Evolutionary conservation across 2,888 invertebrate genomes (phyloP).

Genomic region (Prosapia bicincta): DNA sequence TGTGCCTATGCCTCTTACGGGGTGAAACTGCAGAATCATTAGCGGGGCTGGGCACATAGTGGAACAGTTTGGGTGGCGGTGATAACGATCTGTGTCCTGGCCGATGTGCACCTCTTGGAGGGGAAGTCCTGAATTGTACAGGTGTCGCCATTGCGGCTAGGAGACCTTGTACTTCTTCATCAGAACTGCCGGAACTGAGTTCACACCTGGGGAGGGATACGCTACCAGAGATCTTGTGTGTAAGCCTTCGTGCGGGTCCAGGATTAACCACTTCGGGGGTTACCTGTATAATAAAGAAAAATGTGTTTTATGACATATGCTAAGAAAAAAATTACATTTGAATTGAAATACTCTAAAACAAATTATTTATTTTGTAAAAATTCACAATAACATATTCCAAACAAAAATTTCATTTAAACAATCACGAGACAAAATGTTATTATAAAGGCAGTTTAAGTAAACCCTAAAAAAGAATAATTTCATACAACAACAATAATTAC

Average conservation of each 20-base stretch:
- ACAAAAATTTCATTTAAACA: too few species aligned
- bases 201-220: conserved; percentile 12
- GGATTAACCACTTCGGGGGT: conserved; percentile 27
- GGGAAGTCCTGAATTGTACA: conserved; percentile 87
- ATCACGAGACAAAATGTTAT: too few species aligned
- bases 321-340: too few species aligned
- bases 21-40: conserved; percentile 53
- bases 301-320: too few species aligned
- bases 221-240: conserved; percentile 3
- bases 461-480: too few species aligned
- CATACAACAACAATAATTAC: too few species aligned
- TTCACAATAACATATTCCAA: too few species aligned
- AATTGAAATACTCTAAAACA: too few species aligned
- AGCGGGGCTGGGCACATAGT: conserved; percentile 53
- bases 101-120: conserved; percentile 85
- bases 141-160: conserved; percentile 60
- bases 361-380: too few species aligned
- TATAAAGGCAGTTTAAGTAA: too few species aligned
- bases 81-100: conserved; percentile 55
- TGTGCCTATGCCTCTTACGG: conserved; percentile 58
- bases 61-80: conserved; percentile 51
- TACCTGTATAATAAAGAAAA: conserved; percentile 21
- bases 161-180: conserved; percentile 64
- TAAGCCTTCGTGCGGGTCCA: not conserved
- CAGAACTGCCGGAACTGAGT: conserved; percentile 51